Conservation (phyloP, 2,888 invertebrate species). For the Hydropsyche betteni region DNA sequence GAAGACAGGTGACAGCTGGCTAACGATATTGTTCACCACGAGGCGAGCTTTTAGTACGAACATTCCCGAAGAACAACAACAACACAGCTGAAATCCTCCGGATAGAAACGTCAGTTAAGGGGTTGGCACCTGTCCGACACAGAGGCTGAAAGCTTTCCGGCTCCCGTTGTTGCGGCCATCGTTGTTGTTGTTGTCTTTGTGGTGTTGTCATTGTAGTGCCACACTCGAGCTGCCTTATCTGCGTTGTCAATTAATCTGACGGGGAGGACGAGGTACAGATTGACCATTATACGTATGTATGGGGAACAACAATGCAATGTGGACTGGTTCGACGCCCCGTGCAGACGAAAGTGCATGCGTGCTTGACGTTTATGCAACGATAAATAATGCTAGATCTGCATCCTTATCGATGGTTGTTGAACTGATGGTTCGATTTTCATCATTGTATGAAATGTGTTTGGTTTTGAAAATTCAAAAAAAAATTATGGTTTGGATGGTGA, state of each 20-base stretch:
- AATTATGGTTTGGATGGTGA: too few species aligned
- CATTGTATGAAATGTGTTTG: too few species aligned
- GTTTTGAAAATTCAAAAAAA: too few species aligned
- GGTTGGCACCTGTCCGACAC: constrained; percentile 5
- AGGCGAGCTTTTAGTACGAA: constrained; percentile 3
- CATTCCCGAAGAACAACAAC: background rate
- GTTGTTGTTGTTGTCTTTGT: background rate
- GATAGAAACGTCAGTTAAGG: constrained; percentile 20
- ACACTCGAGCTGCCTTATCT: constrained; percentile 25
- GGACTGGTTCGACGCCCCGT: constrained; percentile 28
- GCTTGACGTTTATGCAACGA: constrained; percentile 22
- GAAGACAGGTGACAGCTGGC: background rate
- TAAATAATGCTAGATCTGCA: constrained; percentile 22
- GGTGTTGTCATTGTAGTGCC: background rate
- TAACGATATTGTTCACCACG: constrained; percentile 5
- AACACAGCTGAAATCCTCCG: background rate
- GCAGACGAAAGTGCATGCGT: constrained; percentile 16
- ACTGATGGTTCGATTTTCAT: too few species aligned
- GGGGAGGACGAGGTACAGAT: background rate
- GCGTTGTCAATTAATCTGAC: constrained; percentile 38
- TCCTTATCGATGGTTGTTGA: background rate
- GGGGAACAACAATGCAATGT: constrained; percentile 8
- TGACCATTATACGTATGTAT: background rate
- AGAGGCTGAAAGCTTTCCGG: background rate
- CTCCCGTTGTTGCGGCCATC: constrained; percentile 7